phyloP scores from a whole-genome alignment of 2,888 invertebrate genomes.

The Sarcophaga variegata region DNA sequence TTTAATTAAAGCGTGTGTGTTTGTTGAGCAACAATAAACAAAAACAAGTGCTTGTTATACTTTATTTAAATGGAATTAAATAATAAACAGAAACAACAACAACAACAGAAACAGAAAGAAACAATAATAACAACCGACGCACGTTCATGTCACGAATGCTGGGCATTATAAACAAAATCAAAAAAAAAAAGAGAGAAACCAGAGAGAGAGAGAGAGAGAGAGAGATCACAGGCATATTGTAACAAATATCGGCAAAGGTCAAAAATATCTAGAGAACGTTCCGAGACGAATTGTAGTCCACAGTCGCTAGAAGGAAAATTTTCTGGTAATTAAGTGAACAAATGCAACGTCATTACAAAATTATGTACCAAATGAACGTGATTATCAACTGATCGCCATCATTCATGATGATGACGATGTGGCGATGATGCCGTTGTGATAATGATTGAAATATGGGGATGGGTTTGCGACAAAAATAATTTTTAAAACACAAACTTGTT shows the following conservation, averaged over 20 bases:
- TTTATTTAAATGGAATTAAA: conserved; percentile 20
- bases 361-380: conserved; percentile 47
- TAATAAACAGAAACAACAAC: conserved; percentile 12
- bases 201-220: background rate
- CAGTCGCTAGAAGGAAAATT: background rate
- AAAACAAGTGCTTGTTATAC: background rate
- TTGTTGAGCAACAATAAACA: background rate
- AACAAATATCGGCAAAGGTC: conserved; percentile 59
- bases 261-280: conserved; percentile 40
- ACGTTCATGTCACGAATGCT: conserved; percentile 46
- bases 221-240: conserved; percentile 1
- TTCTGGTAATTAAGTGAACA: conserved; percentile 55
- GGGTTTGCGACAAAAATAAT: conserved; percentile 25
- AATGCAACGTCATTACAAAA: conserved; percentile 2
- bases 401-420: conserved; percentile 11
- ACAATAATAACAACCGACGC: conserved; percentile 23
- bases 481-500: too few species aligned
- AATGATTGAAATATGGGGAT: conserved; percentile 25
- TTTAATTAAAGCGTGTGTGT: conserved; percentile 53
- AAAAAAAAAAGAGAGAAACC: background rate
- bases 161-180: background rate
- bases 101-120: too few species aligned
- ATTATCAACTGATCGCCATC: conserved; percentile 1
- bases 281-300: conserved; percentile 37
- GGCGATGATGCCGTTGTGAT: conserved; percentile 12